Evolutionary conservation across 2,888 invertebrate species (phyloP).

Genomic region (Bombyx huttoni): DNA sequence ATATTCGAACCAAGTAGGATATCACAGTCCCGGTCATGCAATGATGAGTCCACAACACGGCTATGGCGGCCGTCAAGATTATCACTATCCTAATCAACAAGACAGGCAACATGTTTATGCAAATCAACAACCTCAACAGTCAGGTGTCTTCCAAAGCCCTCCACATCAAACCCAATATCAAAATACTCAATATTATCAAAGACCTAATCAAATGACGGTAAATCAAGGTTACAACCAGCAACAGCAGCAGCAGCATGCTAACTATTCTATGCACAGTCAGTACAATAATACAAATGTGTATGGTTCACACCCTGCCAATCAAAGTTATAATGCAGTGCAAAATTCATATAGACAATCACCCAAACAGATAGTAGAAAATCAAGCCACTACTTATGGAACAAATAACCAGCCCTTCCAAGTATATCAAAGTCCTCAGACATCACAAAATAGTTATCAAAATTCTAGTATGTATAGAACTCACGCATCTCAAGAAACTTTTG

Average conservation of each 20-base stretch:
- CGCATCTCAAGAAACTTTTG: constrained; percentile 26
- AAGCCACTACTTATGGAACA: constrained; percentile 28
- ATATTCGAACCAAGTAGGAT: constrained; percentile 52
- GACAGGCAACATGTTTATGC: constrained; percentile 54
- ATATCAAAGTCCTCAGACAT: constrained; percentile 54
- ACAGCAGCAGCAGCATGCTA: constrained; percentile 3
- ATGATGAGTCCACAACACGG: constrained; percentile 58
- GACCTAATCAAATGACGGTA: constrained; percentile 34
- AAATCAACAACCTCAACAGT: constrained; percentile 34
- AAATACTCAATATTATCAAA: constrained; percentile 53
- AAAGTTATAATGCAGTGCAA: constrained; percentile 43
- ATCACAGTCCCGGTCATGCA: constrained; percentile 49
- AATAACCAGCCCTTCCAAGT: constrained; percentile 49
- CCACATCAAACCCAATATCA: constrained; percentile 57
- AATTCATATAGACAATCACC: constrained; percentile 45
- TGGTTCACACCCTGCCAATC: constrained; percentile 32
- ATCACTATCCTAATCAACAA: constrained; percentile 43
- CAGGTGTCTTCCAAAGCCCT: constrained; percentile 48
- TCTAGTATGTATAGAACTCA: constrained; percentile 22
- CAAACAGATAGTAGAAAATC: constrained; percentile 37
- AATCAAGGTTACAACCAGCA: constrained; percentile 44
- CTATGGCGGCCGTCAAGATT: constrained; percentile 46
- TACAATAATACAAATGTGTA: constrained; percentile 44
- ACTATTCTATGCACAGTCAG: constrained; percentile 43
- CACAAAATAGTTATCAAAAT: constrained; percentile 37